Conservation (phyloP, 2,888 invertebrate species). For the Muscina levida region DNA sequence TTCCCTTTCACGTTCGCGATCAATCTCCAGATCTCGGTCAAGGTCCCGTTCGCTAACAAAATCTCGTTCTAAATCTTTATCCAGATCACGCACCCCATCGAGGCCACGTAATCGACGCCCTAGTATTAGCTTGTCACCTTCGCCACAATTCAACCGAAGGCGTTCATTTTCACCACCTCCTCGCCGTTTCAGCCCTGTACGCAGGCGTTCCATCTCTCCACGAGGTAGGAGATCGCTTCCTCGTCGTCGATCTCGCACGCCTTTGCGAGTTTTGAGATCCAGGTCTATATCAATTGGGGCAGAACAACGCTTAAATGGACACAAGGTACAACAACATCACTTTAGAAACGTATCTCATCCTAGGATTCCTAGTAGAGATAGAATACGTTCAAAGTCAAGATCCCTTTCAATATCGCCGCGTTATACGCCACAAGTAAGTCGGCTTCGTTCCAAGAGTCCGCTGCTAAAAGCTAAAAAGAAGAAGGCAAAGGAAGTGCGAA, state of each 20-base stretch:
- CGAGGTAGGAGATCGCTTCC: slow-evolving; percentile 65
- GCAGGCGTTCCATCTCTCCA: slow-evolving; percentile 72
- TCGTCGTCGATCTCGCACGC: slow-evolving; percentile 69
- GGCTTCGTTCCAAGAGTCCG: slow-evolving; percentile 74
- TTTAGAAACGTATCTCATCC: slow-evolving; percentile 59
- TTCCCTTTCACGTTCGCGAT: slow-evolving; percentile 66
- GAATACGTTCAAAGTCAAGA: slow-evolving; percentile 56
- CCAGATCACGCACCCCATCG: slow-evolving; percentile 65
- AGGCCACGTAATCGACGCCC: slow-evolving; percentile 67
- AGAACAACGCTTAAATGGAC: slow-evolving; percentile 70
- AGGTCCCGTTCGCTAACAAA: slow-evolving; percentile 59
- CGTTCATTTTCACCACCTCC: slow-evolving; percentile 63
- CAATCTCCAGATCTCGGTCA: slow-evolving; percentile 68
- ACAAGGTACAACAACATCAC: slow-evolving; percentile 64
- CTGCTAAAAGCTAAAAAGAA: slow-evolving; percentile 72
- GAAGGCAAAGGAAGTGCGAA: slow-evolving; percentile 72
- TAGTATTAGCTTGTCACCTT: slow-evolving; percentile 78
- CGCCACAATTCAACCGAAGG: slow-evolving; percentile 70
- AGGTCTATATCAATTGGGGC: slow-evolving; percentile 72
- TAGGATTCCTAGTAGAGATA: slow-evolving; percentile 51
- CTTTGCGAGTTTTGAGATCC: slow-evolving; percentile 74
- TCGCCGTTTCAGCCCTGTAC: slow-evolving; percentile 69
- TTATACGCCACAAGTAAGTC: slow-evolving; percentile 77
- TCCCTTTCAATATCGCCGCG: slow-evolving; percentile 70
- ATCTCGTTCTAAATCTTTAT: neutral